Evolutionary conservation across 2,888 invertebrate species (phyloP).

Genomic region (Lordiphosa andalusiaca): DNA sequence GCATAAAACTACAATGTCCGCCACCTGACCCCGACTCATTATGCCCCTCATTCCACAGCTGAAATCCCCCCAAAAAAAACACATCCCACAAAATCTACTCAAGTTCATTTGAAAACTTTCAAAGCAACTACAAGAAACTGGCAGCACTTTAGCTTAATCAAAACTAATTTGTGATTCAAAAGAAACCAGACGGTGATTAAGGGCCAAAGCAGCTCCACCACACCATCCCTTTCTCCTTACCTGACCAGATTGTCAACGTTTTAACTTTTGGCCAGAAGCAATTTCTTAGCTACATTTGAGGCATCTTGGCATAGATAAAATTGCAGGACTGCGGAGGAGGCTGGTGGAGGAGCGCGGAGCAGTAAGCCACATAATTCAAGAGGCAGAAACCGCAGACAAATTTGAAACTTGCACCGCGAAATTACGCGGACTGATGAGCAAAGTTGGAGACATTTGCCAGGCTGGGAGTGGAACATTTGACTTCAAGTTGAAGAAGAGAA

Average conservation of each 20-base stretch:
- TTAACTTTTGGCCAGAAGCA: constrained; percentile 40
- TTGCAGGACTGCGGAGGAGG: not conserved
- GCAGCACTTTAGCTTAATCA: constrained; percentile 49
- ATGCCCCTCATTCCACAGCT: constrained; percentile 1
- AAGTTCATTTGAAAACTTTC: constrained; percentile 42
- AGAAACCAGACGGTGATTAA: constrained; percentile 31
- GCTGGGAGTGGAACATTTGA: constrained; percentile 16
- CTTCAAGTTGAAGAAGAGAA: constrained; percentile 25
- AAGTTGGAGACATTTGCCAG: constrained; percentile 47
- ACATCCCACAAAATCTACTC: constrained; percentile 11
- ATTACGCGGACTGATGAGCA: constrained; percentile 62
- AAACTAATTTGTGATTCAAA: constrained; percentile 50
- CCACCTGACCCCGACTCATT: constrained; percentile 18
- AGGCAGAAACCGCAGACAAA: constrained; percentile 43
- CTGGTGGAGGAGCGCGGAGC: not conserved
- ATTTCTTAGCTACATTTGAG: constrained; percentile 20
- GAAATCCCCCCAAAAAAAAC: not conserved
- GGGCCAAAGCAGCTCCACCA: constrained; percentile 1
- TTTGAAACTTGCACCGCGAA: constrained; percentile 58
- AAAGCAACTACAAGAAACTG: constrained; percentile 11
- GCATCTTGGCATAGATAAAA: constrained; percentile 8
- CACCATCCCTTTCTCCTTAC: constrained; percentile 8
- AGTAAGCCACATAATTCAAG: constrained; percentile 41
- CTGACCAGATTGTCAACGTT: constrained; percentile 52
- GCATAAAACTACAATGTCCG: constrained; percentile 17